Evolutionary conservation across 2,888 invertebrate species (phyloP).

Genomic region (Phaedon cochleariae): DNA sequence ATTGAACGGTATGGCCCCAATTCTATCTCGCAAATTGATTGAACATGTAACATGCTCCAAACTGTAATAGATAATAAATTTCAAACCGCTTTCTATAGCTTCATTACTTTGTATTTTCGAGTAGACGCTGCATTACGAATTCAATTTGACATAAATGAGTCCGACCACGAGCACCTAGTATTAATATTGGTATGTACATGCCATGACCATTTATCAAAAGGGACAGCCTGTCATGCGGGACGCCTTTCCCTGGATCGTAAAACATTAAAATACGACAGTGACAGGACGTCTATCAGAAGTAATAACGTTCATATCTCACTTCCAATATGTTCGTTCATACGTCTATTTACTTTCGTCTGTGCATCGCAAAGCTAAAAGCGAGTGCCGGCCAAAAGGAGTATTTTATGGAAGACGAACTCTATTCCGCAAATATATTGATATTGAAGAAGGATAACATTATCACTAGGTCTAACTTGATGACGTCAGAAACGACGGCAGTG

Average conservation of each 20-base stretch:
- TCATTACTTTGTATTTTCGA: too few relatives aligned
- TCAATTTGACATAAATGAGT: too few relatives aligned
- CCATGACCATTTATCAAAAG: constrained; percentile 1
- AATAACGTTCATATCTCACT: constrained; percentile 32
- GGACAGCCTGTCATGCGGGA: constrained; percentile 2
- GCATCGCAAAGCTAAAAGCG: constrained; percentile 9
- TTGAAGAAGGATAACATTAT: background rate
- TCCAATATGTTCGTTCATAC: constrained; percentile 27
- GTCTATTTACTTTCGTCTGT: constrained; percentile 17
- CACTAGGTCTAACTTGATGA: too few relatives aligned
- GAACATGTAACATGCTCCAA: too few relatives aligned
- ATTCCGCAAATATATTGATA: background rate
- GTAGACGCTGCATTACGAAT: too few relatives aligned
- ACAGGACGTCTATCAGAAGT: constrained; percentile 25
- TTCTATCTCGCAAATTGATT: too few relatives aligned
- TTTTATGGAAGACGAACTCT: background rate
- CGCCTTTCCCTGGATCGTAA: constrained; percentile 23
- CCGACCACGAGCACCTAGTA: too few relatives aligned
- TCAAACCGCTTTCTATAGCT: too few relatives aligned
- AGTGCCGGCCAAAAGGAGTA: background rate
- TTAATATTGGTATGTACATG: too few relatives aligned
- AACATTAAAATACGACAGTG: constrained; percentile 27
- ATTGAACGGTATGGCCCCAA: too few relatives aligned
- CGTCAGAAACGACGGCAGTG: too few relatives aligned
- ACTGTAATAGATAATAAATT: too few relatives aligned